phyloP scores from a whole-genome alignment of 2,113 vertebrate species.

The Rafetus swinhoei region DNA sequence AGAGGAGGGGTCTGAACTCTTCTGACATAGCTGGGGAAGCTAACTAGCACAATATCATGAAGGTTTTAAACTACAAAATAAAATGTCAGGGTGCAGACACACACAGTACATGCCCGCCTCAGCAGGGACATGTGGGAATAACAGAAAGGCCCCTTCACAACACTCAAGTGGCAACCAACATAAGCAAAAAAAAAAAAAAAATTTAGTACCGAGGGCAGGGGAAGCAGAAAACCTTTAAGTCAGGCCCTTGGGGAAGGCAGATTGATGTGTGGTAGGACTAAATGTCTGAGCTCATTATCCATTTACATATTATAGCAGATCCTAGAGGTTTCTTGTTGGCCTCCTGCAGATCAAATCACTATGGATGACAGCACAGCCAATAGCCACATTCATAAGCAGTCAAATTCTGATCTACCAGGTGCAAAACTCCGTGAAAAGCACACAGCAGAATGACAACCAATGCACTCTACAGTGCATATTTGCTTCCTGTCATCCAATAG shows the following conservation, averaged over 20 bases:
- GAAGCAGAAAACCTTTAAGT: background rate
- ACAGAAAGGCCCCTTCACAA: background rate
- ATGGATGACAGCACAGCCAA: fast-evolving
- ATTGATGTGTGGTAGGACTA: background rate
- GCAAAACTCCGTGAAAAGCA: background rate
- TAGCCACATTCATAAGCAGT: fast-evolving
- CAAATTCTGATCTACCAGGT: background rate
- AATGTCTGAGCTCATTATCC: fast-evolving
- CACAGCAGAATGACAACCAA: background rate
- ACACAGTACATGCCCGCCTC: fast-evolving
- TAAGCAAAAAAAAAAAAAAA: background rate
- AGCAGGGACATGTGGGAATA: background rate
- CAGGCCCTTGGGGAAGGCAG: background rate
- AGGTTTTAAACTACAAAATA: background rate
- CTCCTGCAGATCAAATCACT: fast-evolving
- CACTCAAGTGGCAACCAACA: background rate
- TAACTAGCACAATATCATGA: too few relatives aligned
- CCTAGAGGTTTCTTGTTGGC: background rate
- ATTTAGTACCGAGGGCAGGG: fast-evolving
- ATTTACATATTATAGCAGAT: background rate
- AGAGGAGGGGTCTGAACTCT: background rate
- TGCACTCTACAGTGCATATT: fast-evolving
- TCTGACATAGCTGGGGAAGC: background rate
- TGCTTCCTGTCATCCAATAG: background rate
- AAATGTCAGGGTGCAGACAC: background rate